Evolutionary conservation across 2,797 vertebrate genomes (phyloP).

Genomic region (Diglossa cyanea): DNA sequence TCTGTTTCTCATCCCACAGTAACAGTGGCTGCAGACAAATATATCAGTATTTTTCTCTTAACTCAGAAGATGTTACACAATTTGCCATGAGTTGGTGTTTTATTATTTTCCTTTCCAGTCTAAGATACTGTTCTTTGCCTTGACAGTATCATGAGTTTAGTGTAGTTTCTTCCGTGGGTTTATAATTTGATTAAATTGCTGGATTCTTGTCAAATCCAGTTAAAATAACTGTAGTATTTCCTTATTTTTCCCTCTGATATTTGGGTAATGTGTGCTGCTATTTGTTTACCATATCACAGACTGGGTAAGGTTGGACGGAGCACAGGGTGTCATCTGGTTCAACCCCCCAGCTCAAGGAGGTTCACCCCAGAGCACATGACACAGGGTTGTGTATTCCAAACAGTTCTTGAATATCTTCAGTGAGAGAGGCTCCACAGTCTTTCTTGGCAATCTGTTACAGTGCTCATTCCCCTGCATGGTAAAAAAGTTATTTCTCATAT

Average conservation of each 20-base stretch:
- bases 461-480: not conserved
- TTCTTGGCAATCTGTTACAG: not conserved
- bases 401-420: not conserved
- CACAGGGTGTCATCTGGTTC: not conserved
- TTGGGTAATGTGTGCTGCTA: not conserved
- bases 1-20: not conserved
- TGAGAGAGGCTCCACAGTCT: not conserved
- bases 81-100: not conserved
- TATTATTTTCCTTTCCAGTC: not conserved
- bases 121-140: not conserved
- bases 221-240: not conserved
- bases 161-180: accelerated
- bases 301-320: not conserved
- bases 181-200: not conserved
- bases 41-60: not conserved
- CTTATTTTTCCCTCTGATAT: not conserved
- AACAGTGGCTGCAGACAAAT: not conserved
- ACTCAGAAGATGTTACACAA: not conserved
- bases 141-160: not conserved
- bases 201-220: not conserved
- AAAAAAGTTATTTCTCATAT: not conserved
- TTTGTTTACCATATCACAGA: not conserved
- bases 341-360: not conserved
- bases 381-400: not conserved
- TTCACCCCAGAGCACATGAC: not conserved